A percentile compares a stretch with the other conserved stretches of the same genome.
Conservation (phyloP, 2,113 vertebrate species). For the Lutjanus erythropterus region DNA sequence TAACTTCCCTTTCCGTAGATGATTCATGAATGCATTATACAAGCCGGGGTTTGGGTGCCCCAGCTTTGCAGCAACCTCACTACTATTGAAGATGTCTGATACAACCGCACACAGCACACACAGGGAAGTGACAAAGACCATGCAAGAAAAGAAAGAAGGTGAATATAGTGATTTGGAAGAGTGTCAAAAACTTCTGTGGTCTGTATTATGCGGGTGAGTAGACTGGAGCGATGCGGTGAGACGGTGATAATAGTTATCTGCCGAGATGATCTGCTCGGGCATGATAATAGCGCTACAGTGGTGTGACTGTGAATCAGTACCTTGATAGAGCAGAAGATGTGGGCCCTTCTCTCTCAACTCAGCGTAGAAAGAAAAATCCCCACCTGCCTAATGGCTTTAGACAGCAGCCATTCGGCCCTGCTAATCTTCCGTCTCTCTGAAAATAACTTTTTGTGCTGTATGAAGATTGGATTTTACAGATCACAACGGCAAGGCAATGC, state of each 20-base stretch:
- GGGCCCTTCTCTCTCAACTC: constrained; percentile 75
- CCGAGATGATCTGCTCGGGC: constrained; percentile 83
- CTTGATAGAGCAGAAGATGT: constrained; percentile 80
- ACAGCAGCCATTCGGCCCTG: constrained; percentile 85
- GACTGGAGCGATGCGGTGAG: constrained; percentile 76
- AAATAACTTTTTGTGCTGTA: constrained; percentile 88
- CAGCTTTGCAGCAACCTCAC: constrained; percentile 33
- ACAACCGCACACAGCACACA: constrained; percentile 57
- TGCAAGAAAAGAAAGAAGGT: constrained; percentile 65
- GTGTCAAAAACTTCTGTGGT: constrained; percentile 78
- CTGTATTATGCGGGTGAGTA: constrained; percentile 82
- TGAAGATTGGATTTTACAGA: constrained; percentile 91
- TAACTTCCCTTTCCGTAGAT: constrained; percentile 15
- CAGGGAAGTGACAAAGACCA: constrained; percentile 65
- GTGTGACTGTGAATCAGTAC: constrained; percentile 81
- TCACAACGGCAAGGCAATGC: constrained; percentile 87
- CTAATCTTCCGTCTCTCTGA: constrained; percentile 86
- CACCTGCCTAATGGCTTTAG: constrained; percentile 85
- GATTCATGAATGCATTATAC: constrained; percentile 30
- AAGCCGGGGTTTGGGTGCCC: constrained; percentile 8
- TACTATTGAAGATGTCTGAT: constrained; percentile 50
- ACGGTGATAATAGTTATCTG: constrained; percentile 84
- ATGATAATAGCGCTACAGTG: constrained; percentile 82
- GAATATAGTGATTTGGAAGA: constrained; percentile 74
- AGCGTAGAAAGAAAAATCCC: constrained; percentile 69